phyloP scores from a whole-genome alignment of 2,888 invertebrate genomes.

The Agrilus cyanescens region DNA sequence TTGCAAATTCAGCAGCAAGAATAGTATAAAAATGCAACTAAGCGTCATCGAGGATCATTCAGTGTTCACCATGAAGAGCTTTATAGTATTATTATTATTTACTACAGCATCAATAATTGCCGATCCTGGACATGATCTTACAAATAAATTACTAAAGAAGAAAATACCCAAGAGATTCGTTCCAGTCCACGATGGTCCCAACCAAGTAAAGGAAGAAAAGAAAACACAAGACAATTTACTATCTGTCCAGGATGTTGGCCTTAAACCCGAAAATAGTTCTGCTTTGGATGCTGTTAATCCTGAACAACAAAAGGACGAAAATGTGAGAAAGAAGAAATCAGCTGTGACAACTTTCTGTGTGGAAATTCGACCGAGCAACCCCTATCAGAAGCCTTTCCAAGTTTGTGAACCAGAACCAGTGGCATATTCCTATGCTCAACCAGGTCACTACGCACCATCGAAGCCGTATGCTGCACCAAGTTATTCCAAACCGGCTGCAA shows the following conservation, averaged over 20 bases:
- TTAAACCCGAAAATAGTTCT: not conserved
- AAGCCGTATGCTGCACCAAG: slow-evolving; percentile 1
- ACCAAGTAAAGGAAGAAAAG: not conserved
- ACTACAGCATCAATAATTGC: not conserved
- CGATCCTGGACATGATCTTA: not conserved
- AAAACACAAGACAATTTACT: not conserved
- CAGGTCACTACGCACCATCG: slow-evolving; percentile 5
- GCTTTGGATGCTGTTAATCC: slow-evolving; percentile 1
- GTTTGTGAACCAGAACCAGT: slow-evolving; percentile 26
- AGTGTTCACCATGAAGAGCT: not conserved
- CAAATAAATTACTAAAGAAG: slow-evolving; percentile 1
- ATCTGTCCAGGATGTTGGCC: too few species aligned
- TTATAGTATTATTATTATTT: not conserved
- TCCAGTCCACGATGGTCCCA: not conserved
- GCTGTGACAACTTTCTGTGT: slow-evolving; percentile 38
- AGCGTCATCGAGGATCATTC: too few species aligned
- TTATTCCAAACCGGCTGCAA: not conserved
- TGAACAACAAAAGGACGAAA: slow-evolving; percentile 9
- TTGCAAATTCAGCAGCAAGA: slow-evolving; percentile 5
- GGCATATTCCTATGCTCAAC: not conserved
- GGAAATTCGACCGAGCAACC: slow-evolving; percentile 33
- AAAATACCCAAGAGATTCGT: not conserved
- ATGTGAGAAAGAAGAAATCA: slow-evolving; percentile 29
- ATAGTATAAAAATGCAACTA: too few species aligned
- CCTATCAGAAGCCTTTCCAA: slow-evolving; percentile 32